Evolutionary conservation across 2,113 vertebrate genomes (phyloP).

Genomic region (Callipepla squamata): DNA sequence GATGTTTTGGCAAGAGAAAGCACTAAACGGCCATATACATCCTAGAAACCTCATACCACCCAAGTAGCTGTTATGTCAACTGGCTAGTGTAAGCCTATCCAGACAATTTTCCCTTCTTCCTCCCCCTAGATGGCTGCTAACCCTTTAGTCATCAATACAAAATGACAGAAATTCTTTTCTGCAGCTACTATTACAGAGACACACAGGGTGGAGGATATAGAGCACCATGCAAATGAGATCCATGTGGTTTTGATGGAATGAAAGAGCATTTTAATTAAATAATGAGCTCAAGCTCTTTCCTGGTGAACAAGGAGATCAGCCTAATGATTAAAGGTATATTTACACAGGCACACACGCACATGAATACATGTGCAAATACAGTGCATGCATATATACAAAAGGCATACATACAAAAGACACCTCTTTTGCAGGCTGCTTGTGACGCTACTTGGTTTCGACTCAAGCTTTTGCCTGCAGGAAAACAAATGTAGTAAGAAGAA

Average conservation of each 20-base stretch:
- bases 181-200: slow-evolving; percentile 45
- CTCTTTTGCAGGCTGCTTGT: background rate
- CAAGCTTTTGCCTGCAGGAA: background rate
- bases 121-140: slow-evolving; percentile 52
- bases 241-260: slow-evolving; percentile 64
- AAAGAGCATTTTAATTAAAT: slow-evolving; percentile 70
- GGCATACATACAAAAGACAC: background rate
- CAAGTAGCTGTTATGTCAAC: slow-evolving; percentile 73
- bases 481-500: background rate
- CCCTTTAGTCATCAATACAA: slow-evolving; percentile 70
- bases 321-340: slow-evolving; percentile 55
- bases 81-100: slow-evolving; percentile 53
- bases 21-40: slow-evolving; percentile 41
- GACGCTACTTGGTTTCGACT: background rate
- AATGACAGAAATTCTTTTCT: slow-evolving; percentile 70
- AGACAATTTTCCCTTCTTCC: slow-evolving; percentile 16
- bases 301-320: slow-evolving; percentile 54
- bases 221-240: slow-evolving; percentile 55
- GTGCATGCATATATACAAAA: background rate
- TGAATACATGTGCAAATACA: background rate
- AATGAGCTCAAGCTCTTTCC: slow-evolving; percentile 44
- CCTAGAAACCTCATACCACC: slow-evolving; percentile 76
- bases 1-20: slow-evolving; percentile 79
- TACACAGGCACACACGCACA: background rate
- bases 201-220: background rate